Conservation (phyloP, 53 echinoderm and acorn worm genomes). For the Astropecten irregularis region DNA sequence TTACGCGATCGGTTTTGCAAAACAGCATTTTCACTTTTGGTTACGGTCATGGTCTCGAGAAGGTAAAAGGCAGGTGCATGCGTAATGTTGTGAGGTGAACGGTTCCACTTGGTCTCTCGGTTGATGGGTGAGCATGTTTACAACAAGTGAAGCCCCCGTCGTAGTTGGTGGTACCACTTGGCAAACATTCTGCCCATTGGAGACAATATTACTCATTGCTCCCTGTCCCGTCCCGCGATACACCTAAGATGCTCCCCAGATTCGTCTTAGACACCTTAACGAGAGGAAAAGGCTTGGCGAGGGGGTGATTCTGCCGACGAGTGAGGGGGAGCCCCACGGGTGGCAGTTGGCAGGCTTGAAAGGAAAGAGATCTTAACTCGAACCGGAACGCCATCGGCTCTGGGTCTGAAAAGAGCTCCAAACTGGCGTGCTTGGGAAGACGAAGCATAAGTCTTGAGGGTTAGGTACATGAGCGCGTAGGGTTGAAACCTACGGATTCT, state of each 20-base stretch:
- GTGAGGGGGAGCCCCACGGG: constrained; percentile 37
- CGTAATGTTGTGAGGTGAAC: no score
- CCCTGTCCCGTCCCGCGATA: background rate
- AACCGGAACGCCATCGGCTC: constrained; percentile 45
- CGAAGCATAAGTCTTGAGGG: no score
- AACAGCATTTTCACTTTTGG: no score
- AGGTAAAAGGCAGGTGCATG: no score
- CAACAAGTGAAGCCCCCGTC: no score
- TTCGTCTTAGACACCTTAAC: constrained; percentile 51
- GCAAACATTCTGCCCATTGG: background rate
- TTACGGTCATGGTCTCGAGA: no score
- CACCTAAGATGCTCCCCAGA: constrained; percentile 54
- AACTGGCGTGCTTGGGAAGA: constrained; percentile 11
- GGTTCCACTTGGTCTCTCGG: no score
- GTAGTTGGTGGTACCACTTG: no score
- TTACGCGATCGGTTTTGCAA: no score
- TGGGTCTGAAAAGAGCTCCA: constrained; percentile 24
- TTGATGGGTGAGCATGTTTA: no score
- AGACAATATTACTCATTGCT: constrained; percentile 31
- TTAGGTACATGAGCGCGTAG: no score
- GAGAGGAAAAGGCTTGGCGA: constrained; percentile 45
- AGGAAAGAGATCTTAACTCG: constrained; percentile 48
- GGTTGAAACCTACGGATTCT: no score
- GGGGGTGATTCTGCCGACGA: constrained; percentile 53
- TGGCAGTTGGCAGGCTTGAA: background rate